Evolutionary conservation across 2,113 vertebrate genomes (phyloP), one percentile per base, ranked within the genome.

Genomic region (Picathartes gymnocephalus): DNA sequence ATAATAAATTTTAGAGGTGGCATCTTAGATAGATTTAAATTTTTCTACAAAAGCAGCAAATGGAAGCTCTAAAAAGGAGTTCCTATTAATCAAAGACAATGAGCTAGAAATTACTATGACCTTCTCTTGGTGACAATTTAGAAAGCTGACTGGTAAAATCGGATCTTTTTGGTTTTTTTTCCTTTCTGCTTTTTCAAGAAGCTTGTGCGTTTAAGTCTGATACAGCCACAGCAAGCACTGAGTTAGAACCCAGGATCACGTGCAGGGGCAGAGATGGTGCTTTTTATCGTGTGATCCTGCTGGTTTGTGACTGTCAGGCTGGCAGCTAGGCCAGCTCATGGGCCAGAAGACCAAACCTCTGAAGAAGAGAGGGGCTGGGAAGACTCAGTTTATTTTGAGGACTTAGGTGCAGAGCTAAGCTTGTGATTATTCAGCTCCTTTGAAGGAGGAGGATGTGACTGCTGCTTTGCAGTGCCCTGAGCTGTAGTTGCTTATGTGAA

Each of bases 171-270:
- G 5, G 5, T 44, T 50, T 65, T 50, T 61, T 31, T 54, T 16
- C 23, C 28, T 61, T 69, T 40, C 25, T 82, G 30, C 19, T 50
- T 47, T 37, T 33, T 3, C 2, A n/a, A 54, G 35, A 70, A 15
- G 33, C 16, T 53, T 51, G 27, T 40, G 15, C 35, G 42, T 37
- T 53, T 61, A 30, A 77, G 16, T 39, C 30, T 93, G 61, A 35
- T 13, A 30, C 8, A n/a, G n/a, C 47, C 22, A 35, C 20, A 61
- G 39, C 47, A 62, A 44, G 14, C 0, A 0, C 44, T 18, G 47
- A 21, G 9, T 48, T 66, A 5, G 44, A 78, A 10, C 27, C 17
- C 61, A 66, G 78, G 20, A 54, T 28, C 6, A 8, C 0, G 0
- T 35, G 51, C 53, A 51, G 33, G 13, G 21, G 18, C 33, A 60